phyloP scores from a whole-genome alignment of 2,113 vertebrate genomes.

The Chitala chitala region DNA sequence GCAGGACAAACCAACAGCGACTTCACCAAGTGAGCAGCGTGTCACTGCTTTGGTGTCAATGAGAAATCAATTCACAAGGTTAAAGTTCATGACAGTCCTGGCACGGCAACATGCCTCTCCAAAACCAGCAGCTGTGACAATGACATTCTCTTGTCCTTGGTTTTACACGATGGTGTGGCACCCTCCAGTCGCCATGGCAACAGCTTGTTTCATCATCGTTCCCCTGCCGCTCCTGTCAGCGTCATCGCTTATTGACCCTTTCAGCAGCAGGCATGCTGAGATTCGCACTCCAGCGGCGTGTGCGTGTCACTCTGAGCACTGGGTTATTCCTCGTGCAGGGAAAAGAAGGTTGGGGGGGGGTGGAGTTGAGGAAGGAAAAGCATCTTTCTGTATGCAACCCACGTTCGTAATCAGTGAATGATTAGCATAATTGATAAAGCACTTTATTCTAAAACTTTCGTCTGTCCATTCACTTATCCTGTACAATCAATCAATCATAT shows the following conservation, averaged over 20 bases:
- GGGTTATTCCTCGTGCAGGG: no score
- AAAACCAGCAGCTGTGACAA: conserved; percentile 29
- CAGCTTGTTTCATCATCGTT: conserved; percentile 58
- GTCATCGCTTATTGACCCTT: not conserved
- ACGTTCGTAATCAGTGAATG: no score
- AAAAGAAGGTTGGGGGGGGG: no score
- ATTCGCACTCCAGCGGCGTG: not conserved
- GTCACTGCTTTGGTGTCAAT: not conserved
- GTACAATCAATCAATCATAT: no score
- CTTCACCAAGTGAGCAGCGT: not conserved
- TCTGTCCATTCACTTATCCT: no score
- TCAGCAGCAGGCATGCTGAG: not conserved
- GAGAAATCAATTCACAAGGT: not conserved
- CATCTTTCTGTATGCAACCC: no score
- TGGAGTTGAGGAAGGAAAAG: no score
- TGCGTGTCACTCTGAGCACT: not conserved
- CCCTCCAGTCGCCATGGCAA: conserved; percentile 59
- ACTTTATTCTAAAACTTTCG: no score
- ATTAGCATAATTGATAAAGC: no score
- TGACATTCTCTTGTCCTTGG: conserved; percentile 59
- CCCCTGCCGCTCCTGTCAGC: conserved; percentile 51
- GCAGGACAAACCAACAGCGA: no score
- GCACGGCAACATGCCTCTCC: conserved; percentile 15
- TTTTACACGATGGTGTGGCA: conserved; percentile 52
- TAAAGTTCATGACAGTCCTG: not conserved